A percentile compares a stretch with the other conserved stretches of the same genome.
These are phyloP conservation scores for Sinocyclocheilus anophthalmus DNA, from an alignment of 2,113 vertebrate genomes.

Conservation along the genomic window DNA sequence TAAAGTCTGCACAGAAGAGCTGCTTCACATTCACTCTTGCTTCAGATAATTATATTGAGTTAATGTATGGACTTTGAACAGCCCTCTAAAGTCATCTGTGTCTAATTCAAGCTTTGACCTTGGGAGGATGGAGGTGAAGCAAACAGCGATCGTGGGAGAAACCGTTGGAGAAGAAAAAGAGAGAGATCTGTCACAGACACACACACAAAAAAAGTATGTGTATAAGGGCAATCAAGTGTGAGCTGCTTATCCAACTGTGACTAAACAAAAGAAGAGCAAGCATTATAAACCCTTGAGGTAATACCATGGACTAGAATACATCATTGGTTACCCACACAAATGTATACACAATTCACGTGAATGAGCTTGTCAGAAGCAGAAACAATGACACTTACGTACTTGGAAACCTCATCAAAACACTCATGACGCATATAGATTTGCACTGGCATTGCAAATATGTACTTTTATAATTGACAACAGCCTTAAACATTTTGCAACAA, in stretches of 20 bases:
- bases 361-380: background rate
- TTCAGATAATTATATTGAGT: slow-evolving; percentile 53
- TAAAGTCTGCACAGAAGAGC: slow-evolving; percentile 6
- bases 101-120: slow-evolving; percentile 35
- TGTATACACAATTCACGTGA: background rate
- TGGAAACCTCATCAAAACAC: background rate
- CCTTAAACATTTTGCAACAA: background rate
- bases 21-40: slow-evolving; percentile 38
- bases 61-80: slow-evolving; percentile 50
- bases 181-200: background rate
- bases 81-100: slow-evolving; percentile 47
- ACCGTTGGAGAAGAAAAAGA: no score
- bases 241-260: slow-evolving; percentile 32
- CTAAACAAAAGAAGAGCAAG: background rate
- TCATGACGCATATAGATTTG: background rate
- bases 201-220: background rate
- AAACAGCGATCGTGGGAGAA: slow-evolving; percentile 31
- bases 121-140: slow-evolving; percentile 25
- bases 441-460: background rate
- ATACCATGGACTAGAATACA: background rate
- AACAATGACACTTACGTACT: background rate
- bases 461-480: background rate
- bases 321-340: background rate
- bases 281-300: background rate
- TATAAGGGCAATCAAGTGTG: slow-evolving; percentile 28